These are phyloP conservation scores for Andrena praecox DNA, from an alignment of 2,888 invertebrate genomes.

Conservation along the genomic window DNA sequence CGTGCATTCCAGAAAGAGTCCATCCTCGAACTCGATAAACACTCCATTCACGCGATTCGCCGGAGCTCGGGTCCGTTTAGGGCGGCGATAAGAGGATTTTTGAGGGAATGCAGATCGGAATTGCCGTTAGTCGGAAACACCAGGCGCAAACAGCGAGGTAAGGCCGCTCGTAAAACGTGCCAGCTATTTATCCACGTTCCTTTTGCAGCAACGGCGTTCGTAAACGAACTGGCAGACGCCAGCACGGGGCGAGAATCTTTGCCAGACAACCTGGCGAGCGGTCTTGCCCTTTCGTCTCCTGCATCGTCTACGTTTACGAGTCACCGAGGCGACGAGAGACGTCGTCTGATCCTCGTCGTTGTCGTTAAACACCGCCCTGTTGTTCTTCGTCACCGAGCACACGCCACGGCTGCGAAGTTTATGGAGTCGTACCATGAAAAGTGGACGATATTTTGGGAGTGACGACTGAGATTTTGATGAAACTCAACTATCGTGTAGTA, in stretches of 20 bases:
- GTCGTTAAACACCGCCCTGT: conserved; percentile 8
- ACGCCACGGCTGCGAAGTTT: not conserved
- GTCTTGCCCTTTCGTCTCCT: conserved; percentile 11
- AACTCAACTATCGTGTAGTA: too few relatives aligned
- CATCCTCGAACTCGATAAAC: not conserved
- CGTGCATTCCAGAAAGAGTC: not conserved
- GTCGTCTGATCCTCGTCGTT: conserved; percentile 37
- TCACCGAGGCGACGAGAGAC: conserved; percentile 41
- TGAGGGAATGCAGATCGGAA: conserved; percentile 52
- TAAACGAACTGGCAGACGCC: conserved; percentile 38
- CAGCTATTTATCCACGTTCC: conserved; percentile 55
- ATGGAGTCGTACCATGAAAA: too few relatives aligned
- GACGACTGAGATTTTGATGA: too few relatives aligned
- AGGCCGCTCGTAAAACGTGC: conserved; percentile 53
- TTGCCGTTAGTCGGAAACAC: conserved; percentile 35
- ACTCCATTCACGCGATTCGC: conserved; percentile 14
- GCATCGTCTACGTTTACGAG: conserved; percentile 39
- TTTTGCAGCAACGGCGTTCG: conserved; percentile 28
- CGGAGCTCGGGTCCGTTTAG: conserved; percentile 14
- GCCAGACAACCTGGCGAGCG: conserved; percentile 56
- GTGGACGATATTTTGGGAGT: too few relatives aligned
- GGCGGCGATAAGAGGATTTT: conserved; percentile 35
- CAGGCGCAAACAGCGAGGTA: conserved; percentile 24
- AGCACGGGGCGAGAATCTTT: conserved; percentile 27
- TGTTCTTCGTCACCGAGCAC: conserved; percentile 1